phyloP scores from a whole-genome alignment of 1,140 invertebrate species.

The Uloborus diversus region DNA sequence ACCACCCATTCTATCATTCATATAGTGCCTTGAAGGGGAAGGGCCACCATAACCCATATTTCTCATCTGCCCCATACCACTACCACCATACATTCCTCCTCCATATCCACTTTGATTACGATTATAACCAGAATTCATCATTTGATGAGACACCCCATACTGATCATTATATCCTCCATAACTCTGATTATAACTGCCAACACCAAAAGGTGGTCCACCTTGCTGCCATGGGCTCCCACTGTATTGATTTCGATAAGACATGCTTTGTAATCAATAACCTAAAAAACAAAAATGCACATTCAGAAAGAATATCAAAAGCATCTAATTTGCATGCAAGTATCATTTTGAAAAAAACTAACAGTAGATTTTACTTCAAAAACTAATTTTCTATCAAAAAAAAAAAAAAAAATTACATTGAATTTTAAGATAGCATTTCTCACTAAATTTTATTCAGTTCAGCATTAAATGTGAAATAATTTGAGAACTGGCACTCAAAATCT shows the following conservation, averaged over 20 bases:
- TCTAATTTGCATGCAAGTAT: not conserved
- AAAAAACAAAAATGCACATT: not conserved
- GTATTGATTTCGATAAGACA: constrained; percentile 52
- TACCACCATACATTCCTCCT: constrained; percentile 33
- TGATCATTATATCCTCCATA: constrained; percentile 43
- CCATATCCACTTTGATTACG: constrained; percentile 41
- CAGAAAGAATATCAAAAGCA: not conserved
- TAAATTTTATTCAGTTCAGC: no score
- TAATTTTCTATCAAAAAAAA: no score
- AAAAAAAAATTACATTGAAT: no score
- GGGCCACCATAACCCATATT: constrained; percentile 45
- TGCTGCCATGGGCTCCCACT: constrained; percentile 54
- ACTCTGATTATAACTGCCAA: constrained; percentile 35
- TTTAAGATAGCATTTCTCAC: no score
- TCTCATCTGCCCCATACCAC: constrained; percentile 51
- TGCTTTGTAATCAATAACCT: not conserved
- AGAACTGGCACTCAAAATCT: no score
- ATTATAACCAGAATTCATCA: constrained; percentile 48
- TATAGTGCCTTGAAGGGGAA: constrained; percentile 36
- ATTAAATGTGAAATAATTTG: no score
- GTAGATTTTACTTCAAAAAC: no score
- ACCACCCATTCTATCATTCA: constrained; percentile 54
- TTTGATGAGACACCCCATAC: constrained; percentile 31
- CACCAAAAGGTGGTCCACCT: constrained; percentile 49
- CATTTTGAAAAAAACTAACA: no score